Evolutionary conservation across 2,113 vertebrate genomes (phyloP), one percentile per base, ranked within the genome.

Genomic region (Herpetotheres cachinnans): DNA sequence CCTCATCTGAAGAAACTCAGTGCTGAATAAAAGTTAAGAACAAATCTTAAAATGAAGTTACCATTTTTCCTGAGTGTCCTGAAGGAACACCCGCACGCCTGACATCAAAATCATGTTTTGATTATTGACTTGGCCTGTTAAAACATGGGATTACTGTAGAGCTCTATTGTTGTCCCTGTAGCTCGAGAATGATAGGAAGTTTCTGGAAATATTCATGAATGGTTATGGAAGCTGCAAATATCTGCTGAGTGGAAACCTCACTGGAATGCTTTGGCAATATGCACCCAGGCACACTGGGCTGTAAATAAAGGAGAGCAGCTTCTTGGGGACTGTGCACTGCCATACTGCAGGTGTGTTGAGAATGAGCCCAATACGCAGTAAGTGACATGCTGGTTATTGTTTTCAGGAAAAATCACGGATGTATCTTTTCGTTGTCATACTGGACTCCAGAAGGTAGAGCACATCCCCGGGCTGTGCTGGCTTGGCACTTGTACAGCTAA

Each of bases 71-170:
- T 38, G 40, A 77, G 38, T 44, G 10, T 86, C 11, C 44, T 80
- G 52, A 71, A 30, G 69, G 40, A 84, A 18, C 1, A 2, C 16
- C 49, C 12, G 2, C 21, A 22, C 0, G 0, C 11, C 13, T 63
- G 52, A 63, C 40, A 63, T 34, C 24, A 56, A 67, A 81, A 84
- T 69, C 20, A 4, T 10, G 14, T 86, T 74, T 22, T 50, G 27
- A 13, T 77, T 82, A 17, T 58, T 71, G 55, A 19, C 12, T 71
- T 54, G 44, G 27, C 25, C 66, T 54, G 10, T 72, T 82, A 67
- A 63, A 92, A 42, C 20, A 8, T 79, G 54, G 16, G 58, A 17
- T 74, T 76, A 10, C 38, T 85, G 19, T 21, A 82, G 54, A 79
- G 26, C 26, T 83, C 47, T 56, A 0, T 6, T 84, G 49, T 78